Evolutionary conservation across 2,888 invertebrate species (phyloP).

Genomic region (Tachina grossa): DNA sequence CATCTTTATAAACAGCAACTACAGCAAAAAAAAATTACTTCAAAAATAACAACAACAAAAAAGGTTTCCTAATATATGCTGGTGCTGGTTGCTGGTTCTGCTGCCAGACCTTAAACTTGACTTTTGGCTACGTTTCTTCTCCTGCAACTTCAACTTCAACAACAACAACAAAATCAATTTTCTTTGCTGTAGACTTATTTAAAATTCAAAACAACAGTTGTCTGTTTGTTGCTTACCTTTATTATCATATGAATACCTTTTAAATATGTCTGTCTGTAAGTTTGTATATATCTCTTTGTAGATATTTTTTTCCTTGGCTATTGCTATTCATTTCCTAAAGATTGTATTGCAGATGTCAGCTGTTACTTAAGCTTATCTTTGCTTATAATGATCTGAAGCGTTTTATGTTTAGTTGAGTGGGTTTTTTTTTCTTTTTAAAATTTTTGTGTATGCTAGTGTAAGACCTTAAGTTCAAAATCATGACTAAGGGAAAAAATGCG

Average conservation of each 20-base stretch:
- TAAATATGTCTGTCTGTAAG: not conserved
- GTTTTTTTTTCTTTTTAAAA: not conserved
- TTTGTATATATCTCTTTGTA: not conserved
- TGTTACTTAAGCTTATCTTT: slow-evolving; percentile 62
- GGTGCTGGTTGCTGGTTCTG: slow-evolving; percentile 69
- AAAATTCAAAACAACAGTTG: slow-evolving; percentile 65
- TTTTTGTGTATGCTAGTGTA: slow-evolving; percentile 23
- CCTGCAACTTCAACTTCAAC: not conserved
- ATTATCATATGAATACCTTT: slow-evolving; percentile 16
- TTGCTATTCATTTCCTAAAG: slow-evolving; percentile 55
- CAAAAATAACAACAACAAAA: slow-evolving; percentile 13
- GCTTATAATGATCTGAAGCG: slow-evolving; percentile 53
- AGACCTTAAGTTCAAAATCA: slow-evolving; percentile 78
- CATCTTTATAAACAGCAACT: slow-evolving; percentile 39
- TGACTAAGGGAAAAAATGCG: slow-evolving; percentile 76
- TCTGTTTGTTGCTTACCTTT: slow-evolving; percentile 30
- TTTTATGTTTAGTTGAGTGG: slow-evolving; percentile 14
- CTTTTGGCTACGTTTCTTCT: slow-evolving; percentile 72
- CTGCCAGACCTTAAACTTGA: slow-evolving; percentile 80
- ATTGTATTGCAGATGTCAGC: slow-evolving; percentile 65
- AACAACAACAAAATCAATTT: slow-evolving; percentile 64
- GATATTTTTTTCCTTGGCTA: slow-evolving; percentile 14
- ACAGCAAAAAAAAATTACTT: not conserved
- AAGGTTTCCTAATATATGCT: slow-evolving; percentile 57
- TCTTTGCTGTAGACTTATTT: slow-evolving; percentile 65